Percentiles rank a stretch among this genome's conserved stretches.
Conservation (phyloP, 1,140 invertebrate genomes). For the Sinonovacula constricta region DNA sequence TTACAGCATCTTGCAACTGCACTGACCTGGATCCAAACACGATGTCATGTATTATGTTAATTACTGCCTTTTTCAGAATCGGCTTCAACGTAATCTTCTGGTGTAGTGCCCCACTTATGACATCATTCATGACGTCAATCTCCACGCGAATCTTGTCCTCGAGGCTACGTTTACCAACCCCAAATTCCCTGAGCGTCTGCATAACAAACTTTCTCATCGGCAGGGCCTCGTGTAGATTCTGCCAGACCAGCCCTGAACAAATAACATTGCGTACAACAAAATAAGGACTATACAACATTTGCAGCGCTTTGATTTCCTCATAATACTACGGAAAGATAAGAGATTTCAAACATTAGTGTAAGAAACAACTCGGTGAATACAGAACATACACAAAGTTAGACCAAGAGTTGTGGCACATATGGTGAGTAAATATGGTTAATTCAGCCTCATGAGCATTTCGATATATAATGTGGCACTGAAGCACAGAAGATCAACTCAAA, state of each 20-base stretch:
- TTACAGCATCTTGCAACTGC: no score
- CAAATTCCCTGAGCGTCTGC: slow-evolving; percentile 29
- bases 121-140: slow-evolving; percentile 17
- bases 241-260: slow-evolving; percentile 46
- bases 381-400: background rate
- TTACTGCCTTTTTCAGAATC: slow-evolving; percentile 32
- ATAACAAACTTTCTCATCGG: slow-evolving; percentile 82
- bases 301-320: background rate
- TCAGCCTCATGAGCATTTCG: no score
- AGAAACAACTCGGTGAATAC: background rate
- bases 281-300: no score
- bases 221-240: slow-evolving; percentile 83
- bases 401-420: background rate
- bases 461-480: no score
- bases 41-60: slow-evolving; percentile 41
- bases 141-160: slow-evolving; percentile 31
- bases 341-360: background rate
- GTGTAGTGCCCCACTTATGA: background rate
- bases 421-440: no score
- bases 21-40: slow-evolving; percentile 48
- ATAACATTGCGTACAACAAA: no score
- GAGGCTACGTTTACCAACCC: slow-evolving; percentile 16
- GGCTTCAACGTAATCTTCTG: slow-evolving; percentile 25
- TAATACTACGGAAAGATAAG: background rate
- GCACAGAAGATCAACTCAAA: no score